Evolutionary conservation across 2,888 invertebrate genomes (phyloP).

Genomic region (Malthinus flaveolus): DNA sequence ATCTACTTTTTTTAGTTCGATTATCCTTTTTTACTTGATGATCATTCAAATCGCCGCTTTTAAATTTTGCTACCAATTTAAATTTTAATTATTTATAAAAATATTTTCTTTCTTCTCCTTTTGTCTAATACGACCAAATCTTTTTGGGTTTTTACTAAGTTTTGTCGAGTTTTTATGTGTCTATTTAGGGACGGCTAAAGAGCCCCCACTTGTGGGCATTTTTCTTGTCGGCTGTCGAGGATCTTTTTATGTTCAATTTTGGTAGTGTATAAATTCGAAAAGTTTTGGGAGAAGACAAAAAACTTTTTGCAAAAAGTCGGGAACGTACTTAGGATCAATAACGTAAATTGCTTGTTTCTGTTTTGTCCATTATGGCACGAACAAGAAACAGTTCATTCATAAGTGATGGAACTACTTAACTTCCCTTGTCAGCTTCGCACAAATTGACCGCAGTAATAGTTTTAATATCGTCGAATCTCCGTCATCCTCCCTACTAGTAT

Average conservation of each 20-base stretch:
- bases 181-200: background rate
- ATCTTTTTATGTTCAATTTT: slow-evolving; percentile 5
- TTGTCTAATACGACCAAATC: too few species aligned
- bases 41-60: slow-evolving; percentile 21
- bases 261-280: slow-evolving; percentile 14
- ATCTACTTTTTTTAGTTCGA: slow-evolving; percentile 20
- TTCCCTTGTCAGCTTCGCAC: slow-evolving; percentile 21
- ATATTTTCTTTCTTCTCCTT: too few species aligned
- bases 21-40: slow-evolving; percentile 24
- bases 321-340: slow-evolving; percentile 17
- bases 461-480: slow-evolving; percentile 17
- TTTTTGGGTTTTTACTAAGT: background rate
- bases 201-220: background rate
- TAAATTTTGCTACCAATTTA: slow-evolving; percentile 7
- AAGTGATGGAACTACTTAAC: slow-evolving; percentile 28
- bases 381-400: slow-evolving; percentile 29
- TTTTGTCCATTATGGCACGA: slow-evolving; percentile 26
- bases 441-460: slow-evolving; percentile 25
- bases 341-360: slow-evolving; percentile 24
- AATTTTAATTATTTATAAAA: too few species aligned
- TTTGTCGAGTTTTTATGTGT: background rate
- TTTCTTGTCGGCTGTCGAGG: background rate
- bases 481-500: slow-evolving; percentile 17
- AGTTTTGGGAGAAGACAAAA: slow-evolving; percentile 10
- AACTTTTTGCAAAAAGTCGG: slow-evolving; percentile 3